Conservation (phyloP, 2,888 invertebrate genomes). For the Hydriomena furcata region DNA sequence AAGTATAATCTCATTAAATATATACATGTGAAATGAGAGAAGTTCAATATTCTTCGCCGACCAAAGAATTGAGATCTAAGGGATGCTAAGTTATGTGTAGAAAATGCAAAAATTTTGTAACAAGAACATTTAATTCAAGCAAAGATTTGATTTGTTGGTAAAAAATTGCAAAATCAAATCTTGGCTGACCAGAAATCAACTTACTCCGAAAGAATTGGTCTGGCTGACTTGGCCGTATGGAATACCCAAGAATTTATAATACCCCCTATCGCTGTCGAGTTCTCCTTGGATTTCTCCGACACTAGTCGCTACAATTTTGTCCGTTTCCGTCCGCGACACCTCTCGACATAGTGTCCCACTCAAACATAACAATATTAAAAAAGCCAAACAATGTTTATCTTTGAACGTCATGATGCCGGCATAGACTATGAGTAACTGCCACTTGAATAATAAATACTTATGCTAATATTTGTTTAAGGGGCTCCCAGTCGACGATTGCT, state of each 20-base stretch:
- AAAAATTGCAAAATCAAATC: too few relatives aligned
- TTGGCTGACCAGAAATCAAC: too few relatives aligned
- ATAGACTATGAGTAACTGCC: not conserved
- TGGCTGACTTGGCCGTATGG: conserved; percentile 46
- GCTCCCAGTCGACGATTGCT: too few relatives aligned
- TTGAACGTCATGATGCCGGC: conserved; percentile 11
- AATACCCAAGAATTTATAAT: conserved; percentile 50
- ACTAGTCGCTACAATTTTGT: conserved; percentile 39
- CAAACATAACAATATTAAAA: conserved; percentile 12
- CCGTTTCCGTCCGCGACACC: not conserved
- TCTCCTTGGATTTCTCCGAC: conserved; percentile 43
- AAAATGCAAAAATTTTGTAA: too few relatives aligned
- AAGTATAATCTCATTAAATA: too few relatives aligned
- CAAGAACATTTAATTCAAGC: too few relatives aligned
- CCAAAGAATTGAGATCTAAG: too few relatives aligned
- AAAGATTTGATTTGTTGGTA: too few relatives aligned
- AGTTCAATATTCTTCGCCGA: too few relatives aligned
- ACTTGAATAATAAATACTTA: too few relatives aligned
- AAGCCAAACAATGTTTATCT: conserved; percentile 1
- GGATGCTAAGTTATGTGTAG: too few relatives aligned
- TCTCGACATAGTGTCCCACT: conserved; percentile 20
- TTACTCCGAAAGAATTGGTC: conserved; percentile 51
- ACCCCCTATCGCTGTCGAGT: conserved; percentile 43
- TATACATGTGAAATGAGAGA: too few relatives aligned
- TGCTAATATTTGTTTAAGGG: not conserved